These are phyloP conservation scores for Platichthys flesus DNA, from an alignment of 2,113 vertebrate species.

Conservation along the genomic window DNA sequence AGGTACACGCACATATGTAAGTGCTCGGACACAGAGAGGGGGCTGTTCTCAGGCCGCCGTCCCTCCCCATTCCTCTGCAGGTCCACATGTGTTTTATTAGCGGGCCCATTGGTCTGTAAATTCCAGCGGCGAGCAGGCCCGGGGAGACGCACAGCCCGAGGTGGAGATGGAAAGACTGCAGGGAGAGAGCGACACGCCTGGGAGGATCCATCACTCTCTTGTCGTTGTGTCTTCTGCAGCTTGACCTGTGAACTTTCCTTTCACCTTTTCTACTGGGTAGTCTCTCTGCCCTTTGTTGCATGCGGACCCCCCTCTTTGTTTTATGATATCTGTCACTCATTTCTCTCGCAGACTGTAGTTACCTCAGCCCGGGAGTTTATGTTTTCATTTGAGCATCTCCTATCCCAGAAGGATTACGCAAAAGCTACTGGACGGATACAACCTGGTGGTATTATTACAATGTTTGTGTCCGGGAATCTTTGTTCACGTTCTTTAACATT, in stretches of 20 bases:
- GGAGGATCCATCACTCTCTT: slow-evolving; percentile 38
- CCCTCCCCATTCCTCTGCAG: slow-evolving; percentile 79
- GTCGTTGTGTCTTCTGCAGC: not conserved
- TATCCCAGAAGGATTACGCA: no score
- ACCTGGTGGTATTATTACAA: no score
- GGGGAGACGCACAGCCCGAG: slow-evolving; percentile 58
- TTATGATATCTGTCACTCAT: slow-evolving; percentile 12
- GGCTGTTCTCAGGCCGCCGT: slow-evolving; percentile 55
- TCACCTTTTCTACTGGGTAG: not conserved
- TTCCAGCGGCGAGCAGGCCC: slow-evolving; percentile 66
- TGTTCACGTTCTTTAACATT: no score
- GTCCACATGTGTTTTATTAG: slow-evolving; percentile 85
- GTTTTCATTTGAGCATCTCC: no score
- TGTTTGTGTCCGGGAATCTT: no score
- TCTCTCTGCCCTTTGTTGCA: not conserved
- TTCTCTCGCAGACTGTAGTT: not conserved
- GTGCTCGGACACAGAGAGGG: slow-evolving; percentile 43
- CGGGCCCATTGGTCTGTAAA: slow-evolving; percentile 78
- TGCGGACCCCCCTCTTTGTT: not conserved
- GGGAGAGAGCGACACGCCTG: slow-evolving; percentile 39
- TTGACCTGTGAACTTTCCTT: not conserved
- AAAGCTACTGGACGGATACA: no score
- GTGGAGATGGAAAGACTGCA: slow-evolving; percentile 57
- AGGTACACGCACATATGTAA: slow-evolving; percentile 5
- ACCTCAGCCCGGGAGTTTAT: no score